Percentiles rank a stretch among this genome's conserved stretches.
These are phyloP conservation scores for Temnothorax curvispinosus DNA, from an alignment of 1,140 invertebrate species.

Conservation along the genomic window DNA sequence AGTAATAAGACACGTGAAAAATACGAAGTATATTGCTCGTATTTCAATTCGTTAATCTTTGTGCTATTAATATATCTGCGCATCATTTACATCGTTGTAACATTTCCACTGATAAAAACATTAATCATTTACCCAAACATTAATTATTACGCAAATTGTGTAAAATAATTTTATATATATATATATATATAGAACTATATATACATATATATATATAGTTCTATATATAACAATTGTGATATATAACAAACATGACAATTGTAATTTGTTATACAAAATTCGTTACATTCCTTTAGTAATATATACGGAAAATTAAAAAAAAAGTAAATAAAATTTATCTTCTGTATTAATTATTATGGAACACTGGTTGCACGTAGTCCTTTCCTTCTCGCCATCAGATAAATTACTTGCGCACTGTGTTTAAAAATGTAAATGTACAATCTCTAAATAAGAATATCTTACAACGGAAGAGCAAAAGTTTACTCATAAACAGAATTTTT, in stretches of 20 bases:
- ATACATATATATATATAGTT: background rate
- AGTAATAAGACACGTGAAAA: conserved; percentile 32
- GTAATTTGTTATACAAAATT: background rate
- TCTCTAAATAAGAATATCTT: conserved; percentile 17
- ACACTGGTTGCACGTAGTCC: conserved; percentile 64
- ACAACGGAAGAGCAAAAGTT: background rate
- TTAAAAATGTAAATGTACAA: conserved; percentile 4
- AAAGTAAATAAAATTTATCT: background rate
- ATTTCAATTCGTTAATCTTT: conserved; percentile 1
- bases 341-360: conserved; percentile 42
- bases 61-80: conserved; percentile 20
- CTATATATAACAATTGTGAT: background rate
- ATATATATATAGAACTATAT: background rate
- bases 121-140: too few relatives aligned
- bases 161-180: conserved; percentile 23
- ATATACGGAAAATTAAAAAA: background rate
- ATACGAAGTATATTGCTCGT: conserved; percentile 29
- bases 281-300: background rate
- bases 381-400: conserved; percentile 33
- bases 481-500: conserved; percentile 14
- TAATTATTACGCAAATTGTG: conserved; percentile 6
- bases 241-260: background rate
- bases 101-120: conserved; percentile 18
- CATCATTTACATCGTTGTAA: conserved; percentile 26
- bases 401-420: conserved; percentile 16